Evolutionary conservation across 2,797 vertebrate species (phyloP).

Genomic region (Sebastes minor): DNA sequence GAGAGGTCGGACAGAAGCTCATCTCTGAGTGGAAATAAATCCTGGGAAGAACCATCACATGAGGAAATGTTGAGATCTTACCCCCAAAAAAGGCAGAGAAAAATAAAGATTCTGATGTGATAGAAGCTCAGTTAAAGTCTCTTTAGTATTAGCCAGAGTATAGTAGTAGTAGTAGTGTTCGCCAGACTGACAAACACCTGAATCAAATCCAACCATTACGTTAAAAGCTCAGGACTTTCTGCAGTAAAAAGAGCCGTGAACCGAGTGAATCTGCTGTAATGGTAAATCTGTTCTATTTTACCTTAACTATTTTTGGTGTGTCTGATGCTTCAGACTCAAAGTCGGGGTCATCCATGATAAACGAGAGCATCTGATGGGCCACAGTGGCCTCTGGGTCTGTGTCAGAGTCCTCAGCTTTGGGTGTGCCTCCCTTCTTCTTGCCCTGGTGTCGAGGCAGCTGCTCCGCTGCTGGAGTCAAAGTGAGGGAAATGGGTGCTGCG

Average conservation of each 20-base stretch:
- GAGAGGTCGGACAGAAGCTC: conserved; percentile 90
- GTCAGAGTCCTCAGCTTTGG: conserved; percentile 85
- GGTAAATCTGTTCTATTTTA: neutral
- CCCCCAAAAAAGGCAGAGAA: neutral
- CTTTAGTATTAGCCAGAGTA: neutral
- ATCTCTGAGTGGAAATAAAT: conserved; percentile 86
- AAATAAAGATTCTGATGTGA: neutral
- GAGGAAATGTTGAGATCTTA: neutral
- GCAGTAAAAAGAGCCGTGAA: neutral
- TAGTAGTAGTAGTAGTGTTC: too few relatives aligned
- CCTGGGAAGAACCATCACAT: conserved; percentile 69
- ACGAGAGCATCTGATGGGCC: conserved; percentile 95
- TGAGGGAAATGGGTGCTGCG: conserved; percentile 62
- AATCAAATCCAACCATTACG: fast-evolving
- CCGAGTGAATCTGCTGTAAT: neutral
- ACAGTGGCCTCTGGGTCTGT: conserved; percentile 89
- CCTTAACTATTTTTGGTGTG: conserved; percentile 80
- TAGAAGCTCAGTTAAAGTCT: neutral
- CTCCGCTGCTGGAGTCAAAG: conserved; percentile 47
- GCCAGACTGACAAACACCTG: too few relatives aligned
- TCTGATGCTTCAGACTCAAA: conserved; percentile 93
- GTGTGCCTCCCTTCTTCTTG: conserved; percentile 64
- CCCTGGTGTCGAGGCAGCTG: conserved; percentile 47
- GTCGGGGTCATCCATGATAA: conserved; percentile 96
- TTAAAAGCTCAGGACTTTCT: neutral